A percentile compares a stretch with the other conserved stretches of the same genome.
Conservation (phyloP, 2,888 invertebrate species). For the Poecilus cupreus region DNA sequence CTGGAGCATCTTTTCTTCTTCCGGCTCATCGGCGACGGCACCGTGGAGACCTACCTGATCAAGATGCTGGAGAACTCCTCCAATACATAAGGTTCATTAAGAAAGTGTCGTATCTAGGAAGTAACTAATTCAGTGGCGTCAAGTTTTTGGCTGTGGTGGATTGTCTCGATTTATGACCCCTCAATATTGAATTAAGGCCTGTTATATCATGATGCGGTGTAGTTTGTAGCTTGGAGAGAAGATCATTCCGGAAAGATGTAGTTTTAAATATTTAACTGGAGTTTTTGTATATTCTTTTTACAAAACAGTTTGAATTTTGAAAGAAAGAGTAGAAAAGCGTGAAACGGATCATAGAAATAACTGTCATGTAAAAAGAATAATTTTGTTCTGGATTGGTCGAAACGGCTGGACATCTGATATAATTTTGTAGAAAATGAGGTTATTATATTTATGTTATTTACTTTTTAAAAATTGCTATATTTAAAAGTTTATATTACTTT, state of each 20-base stretch:
- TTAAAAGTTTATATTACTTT: slow-evolving; percentile 37
- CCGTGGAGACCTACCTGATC: slow-evolving; percentile 88
- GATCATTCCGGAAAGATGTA: neutral
- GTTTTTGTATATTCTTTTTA: too few species aligned
- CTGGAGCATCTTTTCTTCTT: slow-evolving; percentile 96
- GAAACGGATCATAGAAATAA: too few species aligned
- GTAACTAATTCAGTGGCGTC: slow-evolving; percentile 23
- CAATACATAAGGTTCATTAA: slow-evolving; percentile 68
- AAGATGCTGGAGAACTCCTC: slow-evolving; percentile 85
- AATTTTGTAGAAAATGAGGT: slow-evolving; percentile 4
- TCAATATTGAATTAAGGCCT: slow-evolving; percentile 32
- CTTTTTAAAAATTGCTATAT: slow-evolving; percentile 34
- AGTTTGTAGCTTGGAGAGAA: slow-evolving; percentile 4
- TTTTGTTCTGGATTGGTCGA: too few species aligned
- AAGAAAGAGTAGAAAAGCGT: too few species aligned
- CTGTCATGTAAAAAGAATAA: too few species aligned
- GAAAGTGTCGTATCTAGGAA: slow-evolving; percentile 7
- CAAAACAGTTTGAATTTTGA: too few species aligned
- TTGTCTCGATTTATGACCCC: slow-evolving; percentile 31
- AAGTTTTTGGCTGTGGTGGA: slow-evolving; percentile 53
- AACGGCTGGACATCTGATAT: neutral
- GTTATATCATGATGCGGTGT: slow-evolving; percentile 25
- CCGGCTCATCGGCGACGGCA: slow-evolving; percentile 90
- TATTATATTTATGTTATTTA: slow-evolving; percentile 31
- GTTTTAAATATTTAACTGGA: too few species aligned